phyloP scores from a whole-genome alignment of 2,888 invertebrate genomes.

The Orchesella flavescens region DNA sequence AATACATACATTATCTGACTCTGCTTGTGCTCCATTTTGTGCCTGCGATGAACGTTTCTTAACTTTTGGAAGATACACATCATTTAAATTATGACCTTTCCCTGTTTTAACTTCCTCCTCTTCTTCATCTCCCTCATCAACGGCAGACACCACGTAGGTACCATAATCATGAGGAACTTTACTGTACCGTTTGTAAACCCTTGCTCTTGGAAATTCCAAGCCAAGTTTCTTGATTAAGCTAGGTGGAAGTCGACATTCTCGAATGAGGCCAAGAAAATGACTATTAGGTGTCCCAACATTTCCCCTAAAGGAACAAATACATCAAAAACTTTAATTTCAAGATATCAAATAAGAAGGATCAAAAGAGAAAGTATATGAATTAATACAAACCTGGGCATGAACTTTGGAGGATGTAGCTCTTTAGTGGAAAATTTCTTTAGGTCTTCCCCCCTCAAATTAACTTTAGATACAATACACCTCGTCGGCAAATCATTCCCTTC shows the following conservation, averaged over 20 bases:
- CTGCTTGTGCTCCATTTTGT: conserved; percentile 41
- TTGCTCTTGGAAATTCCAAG: conserved; percentile 73
- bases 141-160: conserved; percentile 34
- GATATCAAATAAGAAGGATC: background rate
- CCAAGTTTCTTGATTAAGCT: conserved; percentile 75
- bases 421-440: conserved; percentile 64
- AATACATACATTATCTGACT: conserved; percentile 53
- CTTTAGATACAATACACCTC: conserved; percentile 73
- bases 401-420: conserved; percentile 68
- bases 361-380: background rate
- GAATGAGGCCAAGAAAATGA: conserved; percentile 75
- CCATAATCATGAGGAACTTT: conserved; percentile 74
- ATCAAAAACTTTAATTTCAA: background rate
- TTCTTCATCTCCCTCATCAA: conserved; percentile 46
- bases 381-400: conserved; percentile 67
- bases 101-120: conserved; percentile 68
- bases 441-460: conserved; percentile 68
- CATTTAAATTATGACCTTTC: conserved; percentile 69
- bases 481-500: conserved; percentile 74
- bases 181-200: conserved; percentile 74
- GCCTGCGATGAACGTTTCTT: background rate
- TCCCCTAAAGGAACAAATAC: conserved; percentile 73
- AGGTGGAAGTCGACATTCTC: conserved; percentile 75
- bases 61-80: conserved; percentile 27
- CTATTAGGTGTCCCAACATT: conserved; percentile 78